Conservation (phyloP, 2,888 invertebrate genomes). For the Lapara coniferarum region DNA sequence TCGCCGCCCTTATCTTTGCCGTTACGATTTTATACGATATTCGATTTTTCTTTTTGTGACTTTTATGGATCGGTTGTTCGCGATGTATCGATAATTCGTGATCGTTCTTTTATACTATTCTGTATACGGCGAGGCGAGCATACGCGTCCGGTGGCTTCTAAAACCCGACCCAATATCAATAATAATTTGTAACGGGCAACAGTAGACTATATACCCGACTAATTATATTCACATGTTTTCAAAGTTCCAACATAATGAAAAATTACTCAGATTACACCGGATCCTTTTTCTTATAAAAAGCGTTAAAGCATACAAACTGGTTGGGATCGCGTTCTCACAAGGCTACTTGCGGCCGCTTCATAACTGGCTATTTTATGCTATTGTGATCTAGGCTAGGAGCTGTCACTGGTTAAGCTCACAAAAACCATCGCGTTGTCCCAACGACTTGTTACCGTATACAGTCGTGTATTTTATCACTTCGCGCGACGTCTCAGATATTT, state of each 20-base stretch:
- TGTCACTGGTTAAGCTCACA: constrained; percentile 59
- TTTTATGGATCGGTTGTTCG: constrained; percentile 80
- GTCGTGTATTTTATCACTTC: constrained; percentile 67
- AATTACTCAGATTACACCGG: constrained; percentile 56
- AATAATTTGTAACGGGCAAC: constrained; percentile 21
- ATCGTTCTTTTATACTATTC: constrained; percentile 67
- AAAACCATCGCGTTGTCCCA: constrained; percentile 76
- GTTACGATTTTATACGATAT: constrained; percentile 80
- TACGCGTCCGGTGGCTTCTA: constrained; percentile 26
- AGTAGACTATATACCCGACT: constrained; percentile 24
- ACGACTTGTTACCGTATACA: constrained; percentile 65
- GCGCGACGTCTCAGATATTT: constrained; percentile 59
- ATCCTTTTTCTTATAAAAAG: constrained; percentile 70
- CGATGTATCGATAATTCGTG: constrained; percentile 78
- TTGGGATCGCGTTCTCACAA: constrained; percentile 67
- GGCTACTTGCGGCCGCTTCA: constrained; percentile 61
- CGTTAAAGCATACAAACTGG: constrained; percentile 69
- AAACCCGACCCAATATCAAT: constrained; percentile 5
- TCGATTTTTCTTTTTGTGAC: constrained; percentile 77
- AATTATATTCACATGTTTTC: constrained; percentile 39
- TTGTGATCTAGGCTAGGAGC: constrained; percentile 79
- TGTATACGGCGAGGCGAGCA: constrained; percentile 44
- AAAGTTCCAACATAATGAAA: constrained; percentile 49
- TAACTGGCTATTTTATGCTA: constrained; percentile 80
- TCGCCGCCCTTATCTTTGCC: constrained; percentile 76